Evolutionary conservation across 2,113 vertebrate species (phyloP).

Genomic region (Pimephales promelas): DNA sequence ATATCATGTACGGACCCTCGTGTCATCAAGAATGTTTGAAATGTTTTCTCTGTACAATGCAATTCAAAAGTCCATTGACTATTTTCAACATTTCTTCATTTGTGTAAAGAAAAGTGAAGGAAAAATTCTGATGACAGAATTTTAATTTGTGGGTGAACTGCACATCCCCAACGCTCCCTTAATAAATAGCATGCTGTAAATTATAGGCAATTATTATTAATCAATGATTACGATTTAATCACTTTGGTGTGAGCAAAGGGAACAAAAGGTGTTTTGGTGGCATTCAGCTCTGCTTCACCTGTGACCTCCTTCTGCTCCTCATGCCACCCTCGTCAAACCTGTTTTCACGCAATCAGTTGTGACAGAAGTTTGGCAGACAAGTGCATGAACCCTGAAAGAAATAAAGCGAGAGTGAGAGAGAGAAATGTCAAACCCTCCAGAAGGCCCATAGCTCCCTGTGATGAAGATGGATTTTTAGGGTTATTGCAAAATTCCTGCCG

Average conservation of each 20-base stretch:
- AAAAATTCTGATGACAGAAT: background rate
- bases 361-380: slow-evolving; percentile 23
- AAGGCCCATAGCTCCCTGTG: slow-evolving; percentile 40
- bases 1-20: background rate
- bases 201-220: background rate
- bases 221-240: background rate
- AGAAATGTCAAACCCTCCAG: slow-evolving; percentile 35
- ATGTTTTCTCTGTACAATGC: background rate
- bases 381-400: background rate
- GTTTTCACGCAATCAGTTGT: slow-evolving; percentile 9
- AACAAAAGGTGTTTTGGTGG: background rate
- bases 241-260: background rate
- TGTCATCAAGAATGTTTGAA: too few species aligned
- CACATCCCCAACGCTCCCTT: background rate
- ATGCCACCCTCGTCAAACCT: slow-evolving; percentile 18
- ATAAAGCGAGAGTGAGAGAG: slow-evolving; percentile 13
- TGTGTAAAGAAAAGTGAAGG: background rate
- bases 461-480: slow-evolving; percentile 47
- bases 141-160: background rate
- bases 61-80: background rate
- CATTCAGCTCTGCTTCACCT: background rate
- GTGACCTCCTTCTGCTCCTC: background rate
- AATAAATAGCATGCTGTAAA: background rate
- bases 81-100: background rate
- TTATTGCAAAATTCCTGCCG: slow-evolving; percentile 58